A percentile compares a stretch with the other conserved stretches of the same genome.
Evolutionary conservation across 2,797 vertebrate genomes (phyloP).

Genomic region (Spinus pinus): DNA sequence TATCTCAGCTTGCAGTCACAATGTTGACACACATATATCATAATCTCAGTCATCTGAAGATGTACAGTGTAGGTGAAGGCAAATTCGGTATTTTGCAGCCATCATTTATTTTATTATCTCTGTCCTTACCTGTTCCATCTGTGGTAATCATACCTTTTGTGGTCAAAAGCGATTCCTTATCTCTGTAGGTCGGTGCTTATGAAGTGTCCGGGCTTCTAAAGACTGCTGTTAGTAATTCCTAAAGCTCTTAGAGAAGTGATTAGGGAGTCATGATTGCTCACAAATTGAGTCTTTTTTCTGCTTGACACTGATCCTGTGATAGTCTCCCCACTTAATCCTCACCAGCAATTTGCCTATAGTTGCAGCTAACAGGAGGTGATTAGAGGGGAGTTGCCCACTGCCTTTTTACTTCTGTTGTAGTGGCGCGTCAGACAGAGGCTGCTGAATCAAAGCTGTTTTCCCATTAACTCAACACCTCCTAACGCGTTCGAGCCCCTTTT

Average conservation of each 20-base stretch:
- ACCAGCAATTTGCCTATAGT: conserved; percentile 80
- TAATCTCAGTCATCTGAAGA: not conserved
- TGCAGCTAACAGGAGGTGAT: conserved; percentile 76
- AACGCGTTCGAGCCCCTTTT: conserved; percentile 61
- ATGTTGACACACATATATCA: not conserved
- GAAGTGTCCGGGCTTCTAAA: conserved; percentile 22
- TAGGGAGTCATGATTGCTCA: conserved; percentile 74
- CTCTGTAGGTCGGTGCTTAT: not conserved
- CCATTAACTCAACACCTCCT: conserved; percentile 74
- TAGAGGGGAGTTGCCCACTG: conserved; percentile 72
- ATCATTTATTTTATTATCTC: not conserved
- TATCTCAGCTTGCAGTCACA: conserved; percentile 1
- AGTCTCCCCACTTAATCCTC: conserved; percentile 78
- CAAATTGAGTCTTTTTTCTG: conserved; percentile 79
- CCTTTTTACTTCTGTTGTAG: conserved; percentile 66
- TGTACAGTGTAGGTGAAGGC: not conserved
- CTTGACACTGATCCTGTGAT: conserved; percentile 81
- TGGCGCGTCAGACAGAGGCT: conserved; percentile 59
- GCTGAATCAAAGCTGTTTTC: conserved; percentile 68
- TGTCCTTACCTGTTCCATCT: not conserved
- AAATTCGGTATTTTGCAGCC: not conserved
- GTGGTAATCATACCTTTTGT: not conserved
- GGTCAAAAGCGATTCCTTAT: not conserved
- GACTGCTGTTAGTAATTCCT: conserved; percentile 45
- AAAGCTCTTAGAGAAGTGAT: conserved; percentile 74